Evolutionary conservation across 2,797 vertebrate species (phyloP).

Genomic region (Cichlasoma orientale): DNA sequence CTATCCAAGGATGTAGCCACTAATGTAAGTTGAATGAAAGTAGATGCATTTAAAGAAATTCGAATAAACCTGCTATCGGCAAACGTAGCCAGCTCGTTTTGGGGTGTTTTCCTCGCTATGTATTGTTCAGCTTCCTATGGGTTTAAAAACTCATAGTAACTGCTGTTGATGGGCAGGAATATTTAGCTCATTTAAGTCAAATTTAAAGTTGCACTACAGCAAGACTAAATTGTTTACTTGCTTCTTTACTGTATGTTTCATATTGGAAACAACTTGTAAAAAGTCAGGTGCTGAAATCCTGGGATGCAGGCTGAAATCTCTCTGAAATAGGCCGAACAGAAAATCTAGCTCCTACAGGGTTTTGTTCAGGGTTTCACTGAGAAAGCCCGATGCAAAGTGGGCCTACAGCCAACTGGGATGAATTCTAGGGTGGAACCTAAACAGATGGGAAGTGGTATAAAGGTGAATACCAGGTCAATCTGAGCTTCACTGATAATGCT

Average conservation of each 20-base stretch:
- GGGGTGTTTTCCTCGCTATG: background rate
- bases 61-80: background rate
- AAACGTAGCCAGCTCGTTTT: background rate
- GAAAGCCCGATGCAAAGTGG: slow-evolving; percentile 75
- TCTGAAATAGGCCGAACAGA: slow-evolving; percentile 60
- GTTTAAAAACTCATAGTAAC: background rate
- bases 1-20: slow-evolving; percentile 9
- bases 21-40: background rate
- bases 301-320: slow-evolving; percentile 49
- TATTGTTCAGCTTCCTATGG: no score
- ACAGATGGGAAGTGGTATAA: slow-evolving; percentile 84
- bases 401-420: slow-evolving; percentile 80
- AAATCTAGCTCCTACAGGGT: slow-evolving; percentile 64
- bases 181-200: slow-evolving; percentile 5
- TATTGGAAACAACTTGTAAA: slow-evolving; percentile 14
- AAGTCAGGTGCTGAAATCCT: slow-evolving; percentile 35
- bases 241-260: slow-evolving; percentile 26
- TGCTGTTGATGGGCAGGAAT: background rate
- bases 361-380: slow-evolving; percentile 66
- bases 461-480: slow-evolving; percentile 77
- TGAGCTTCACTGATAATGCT: slow-evolving; percentile 80
- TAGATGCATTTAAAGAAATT: background rate
- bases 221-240: background rate
- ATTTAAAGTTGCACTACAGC: slow-evolving; percentile 20
- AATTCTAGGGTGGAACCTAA: slow-evolving; percentile 76